Conservation (phyloP, 2,113 vertebrate species). For the Paratilapia polleni region DNA sequence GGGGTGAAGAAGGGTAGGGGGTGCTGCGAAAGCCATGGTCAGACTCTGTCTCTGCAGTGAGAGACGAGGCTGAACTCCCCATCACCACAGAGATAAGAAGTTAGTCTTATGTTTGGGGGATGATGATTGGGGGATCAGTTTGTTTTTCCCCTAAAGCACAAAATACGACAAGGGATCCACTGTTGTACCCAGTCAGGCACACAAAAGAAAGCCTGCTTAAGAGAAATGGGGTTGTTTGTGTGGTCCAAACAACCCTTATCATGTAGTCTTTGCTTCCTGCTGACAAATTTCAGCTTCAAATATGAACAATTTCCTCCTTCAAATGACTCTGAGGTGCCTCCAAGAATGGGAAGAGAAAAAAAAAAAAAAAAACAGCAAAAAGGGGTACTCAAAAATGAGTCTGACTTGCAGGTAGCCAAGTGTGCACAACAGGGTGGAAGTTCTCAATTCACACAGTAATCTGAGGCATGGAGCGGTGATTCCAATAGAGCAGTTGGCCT, state of each 20-base stretch:
- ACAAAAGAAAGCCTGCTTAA: background rate
- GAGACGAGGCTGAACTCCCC: conserved; percentile 97
- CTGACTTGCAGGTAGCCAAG: background rate
- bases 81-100: conserved; percentile 76
- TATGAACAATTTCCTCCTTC: background rate
- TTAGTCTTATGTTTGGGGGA: background rate
- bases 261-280: background rate
- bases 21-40: conserved; percentile 90
- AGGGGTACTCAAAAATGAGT: background rate
- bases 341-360: background rate
- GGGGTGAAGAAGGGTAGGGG: conserved; percentile 85
- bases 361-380: background rate
- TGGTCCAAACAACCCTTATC: background rate
- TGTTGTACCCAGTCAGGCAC: background rate
- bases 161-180: conserved; percentile 17
- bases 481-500: conserved; percentile 30
- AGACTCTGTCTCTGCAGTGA: conserved; percentile 93
- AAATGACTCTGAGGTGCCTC: background rate
- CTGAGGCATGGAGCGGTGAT: background rate
- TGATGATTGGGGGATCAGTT: background rate
- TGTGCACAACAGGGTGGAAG: conserved; percentile 28
- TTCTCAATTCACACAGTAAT: conserved; percentile 36
- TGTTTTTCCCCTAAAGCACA: background rate
- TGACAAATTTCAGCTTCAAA: conserved; percentile 4
- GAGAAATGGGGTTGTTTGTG: conserved; percentile 1